Percentiles rank a stretch among this genome's conserved stretches.
Evolutionary conservation across 2,797 vertebrate genomes (phyloP).

Genomic region (Centropyge bicolor): DNA sequence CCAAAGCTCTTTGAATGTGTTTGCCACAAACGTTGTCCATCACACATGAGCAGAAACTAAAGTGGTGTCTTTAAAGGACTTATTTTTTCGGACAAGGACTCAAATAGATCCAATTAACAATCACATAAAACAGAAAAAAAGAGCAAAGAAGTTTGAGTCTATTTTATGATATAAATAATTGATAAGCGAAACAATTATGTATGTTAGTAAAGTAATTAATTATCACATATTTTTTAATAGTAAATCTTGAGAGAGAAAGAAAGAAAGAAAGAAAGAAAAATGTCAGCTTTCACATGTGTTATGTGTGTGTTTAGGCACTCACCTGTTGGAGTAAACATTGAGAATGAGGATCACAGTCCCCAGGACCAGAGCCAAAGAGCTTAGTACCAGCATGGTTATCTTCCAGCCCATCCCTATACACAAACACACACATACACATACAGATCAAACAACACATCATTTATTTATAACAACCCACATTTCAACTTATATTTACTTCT

Average conservation of each 20-base stretch:
- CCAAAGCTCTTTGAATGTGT: neutral
- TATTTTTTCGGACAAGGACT: neutral
- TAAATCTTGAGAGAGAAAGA: neutral
- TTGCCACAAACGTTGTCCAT: neutral
- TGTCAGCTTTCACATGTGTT: neutral
- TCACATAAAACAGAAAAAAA: neutral
- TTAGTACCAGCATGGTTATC: conserved; percentile 90
- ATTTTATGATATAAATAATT: neutral
- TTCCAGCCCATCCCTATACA: conserved; percentile 89
- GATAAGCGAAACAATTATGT: neutral
- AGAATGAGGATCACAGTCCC: conserved; percentile 88
- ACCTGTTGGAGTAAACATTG: conserved; percentile 90
- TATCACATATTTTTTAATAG: neutral
- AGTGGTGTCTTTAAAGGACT: neutral
- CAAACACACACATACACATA: conserved; percentile 20
- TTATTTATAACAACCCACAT: conserved; percentile 7
- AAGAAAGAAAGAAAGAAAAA: neutral
- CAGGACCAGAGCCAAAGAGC: conserved; percentile 88
- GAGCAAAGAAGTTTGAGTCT: neutral
- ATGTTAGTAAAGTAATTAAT: neutral
- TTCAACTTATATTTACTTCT: neutral
- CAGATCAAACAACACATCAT: neutral
- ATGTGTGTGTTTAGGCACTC: conserved; percentile 54
- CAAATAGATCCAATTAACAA: neutral
- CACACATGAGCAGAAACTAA: neutral